These are phyloP conservation scores for Aphodius granarius DNA, from an alignment of 2,888 invertebrate species.

Conservation along the genomic window DNA sequence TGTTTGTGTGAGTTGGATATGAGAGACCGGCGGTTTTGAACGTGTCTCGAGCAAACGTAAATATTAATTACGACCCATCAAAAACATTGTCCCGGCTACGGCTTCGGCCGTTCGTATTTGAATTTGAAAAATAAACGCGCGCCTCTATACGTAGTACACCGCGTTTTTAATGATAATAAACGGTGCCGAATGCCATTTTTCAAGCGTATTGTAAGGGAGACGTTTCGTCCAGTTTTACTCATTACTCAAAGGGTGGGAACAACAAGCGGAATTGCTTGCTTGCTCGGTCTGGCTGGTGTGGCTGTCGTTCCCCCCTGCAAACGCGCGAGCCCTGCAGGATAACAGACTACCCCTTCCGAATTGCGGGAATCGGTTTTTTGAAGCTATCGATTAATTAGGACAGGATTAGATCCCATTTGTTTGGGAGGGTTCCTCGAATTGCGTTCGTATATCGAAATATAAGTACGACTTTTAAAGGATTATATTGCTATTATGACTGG, in stretches of 20 bases:
- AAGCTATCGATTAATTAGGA: slow-evolving; percentile 43
- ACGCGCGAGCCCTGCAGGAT: background rate
- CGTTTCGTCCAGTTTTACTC: background rate
- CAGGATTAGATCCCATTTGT: slow-evolving; percentile 30
- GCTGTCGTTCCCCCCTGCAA: slow-evolving; percentile 6
- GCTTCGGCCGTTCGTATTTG: slow-evolving; percentile 27
- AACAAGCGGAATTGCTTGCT: background rate
- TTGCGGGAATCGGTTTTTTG: slow-evolving; percentile 18
- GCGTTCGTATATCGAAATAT: background rate
- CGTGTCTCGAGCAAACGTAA: slow-evolving; percentile 36
- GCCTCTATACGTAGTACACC: background rate
- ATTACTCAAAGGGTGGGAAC: background rate
- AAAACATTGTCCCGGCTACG: slow-evolving; percentile 38
- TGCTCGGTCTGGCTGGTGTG: background rate
- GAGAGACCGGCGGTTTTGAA: background rate
- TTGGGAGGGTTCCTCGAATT: slow-evolving; percentile 23
- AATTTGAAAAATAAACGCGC: slow-evolving; percentile 33
- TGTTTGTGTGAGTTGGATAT: background rate
- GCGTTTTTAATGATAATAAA: slow-evolving; percentile 14
- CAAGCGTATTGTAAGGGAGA: slow-evolving; percentile 11
- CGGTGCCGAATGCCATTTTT: slow-evolving; percentile 13
- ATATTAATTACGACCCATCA: slow-evolving; percentile 45
- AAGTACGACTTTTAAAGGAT: background rate
- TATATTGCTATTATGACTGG: too few species aligned
- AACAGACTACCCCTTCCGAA: background rate